Conservation (phyloP, 2,888 invertebrate species). For the Andrena hattorfiana region DNA sequence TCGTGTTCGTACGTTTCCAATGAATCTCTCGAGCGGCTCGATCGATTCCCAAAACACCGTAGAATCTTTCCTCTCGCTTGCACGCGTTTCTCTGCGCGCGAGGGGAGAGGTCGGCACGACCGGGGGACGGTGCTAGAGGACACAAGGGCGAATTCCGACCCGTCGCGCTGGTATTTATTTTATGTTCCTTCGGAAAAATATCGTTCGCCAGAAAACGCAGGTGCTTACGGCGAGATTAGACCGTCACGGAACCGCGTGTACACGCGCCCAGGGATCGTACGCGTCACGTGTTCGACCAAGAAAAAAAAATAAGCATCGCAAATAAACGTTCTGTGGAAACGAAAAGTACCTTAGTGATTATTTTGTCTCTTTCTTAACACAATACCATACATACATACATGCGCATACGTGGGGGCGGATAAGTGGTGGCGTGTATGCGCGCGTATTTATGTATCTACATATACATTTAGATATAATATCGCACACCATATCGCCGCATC, state of each 20-base stretch:
- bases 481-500: constrained; percentile 61
- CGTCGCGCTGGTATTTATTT: too few species aligned
- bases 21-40: too few species aligned
- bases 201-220: constrained; percentile 2
- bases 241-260: background rate
- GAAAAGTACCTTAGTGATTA: constrained; percentile 82
- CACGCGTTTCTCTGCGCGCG: too few species aligned
- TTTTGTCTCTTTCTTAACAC: constrained; percentile 81
- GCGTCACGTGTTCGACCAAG: constrained; percentile 64
- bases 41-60: too few species aligned
- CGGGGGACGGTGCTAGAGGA: too few species aligned
- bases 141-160: too few species aligned
- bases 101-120: too few species aligned
- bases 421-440: background rate
- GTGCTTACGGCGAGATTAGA: background rate
- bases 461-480: constrained; percentile 44
- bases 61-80: too few species aligned
- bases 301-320: constrained; percentile 70
- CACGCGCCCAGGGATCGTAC: constrained; percentile 54
- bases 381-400: constrained; percentile 57
- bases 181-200: background rate
- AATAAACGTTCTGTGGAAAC: constrained; percentile 81
- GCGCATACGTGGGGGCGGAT: constrained; percentile 11
- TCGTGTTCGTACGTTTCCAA: too few species aligned
- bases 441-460: constrained; percentile 31